Evolutionary conservation across 2,888 invertebrate species (phyloP).

Genomic region (Netelia virgata): DNA sequence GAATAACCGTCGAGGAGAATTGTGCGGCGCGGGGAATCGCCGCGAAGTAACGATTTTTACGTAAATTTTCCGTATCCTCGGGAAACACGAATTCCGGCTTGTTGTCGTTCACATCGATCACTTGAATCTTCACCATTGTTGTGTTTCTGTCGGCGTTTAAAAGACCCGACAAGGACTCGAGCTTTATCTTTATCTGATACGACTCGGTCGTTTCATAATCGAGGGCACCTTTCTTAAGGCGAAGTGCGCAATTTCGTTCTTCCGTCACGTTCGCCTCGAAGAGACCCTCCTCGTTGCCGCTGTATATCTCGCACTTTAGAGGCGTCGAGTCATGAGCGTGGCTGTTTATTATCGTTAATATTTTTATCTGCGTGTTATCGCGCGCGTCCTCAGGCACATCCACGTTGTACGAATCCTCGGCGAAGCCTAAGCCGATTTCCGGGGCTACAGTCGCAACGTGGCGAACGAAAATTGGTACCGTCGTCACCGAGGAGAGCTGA

Average conservation of each 20-base stretch:
- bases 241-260: slow-evolving; percentile 93
- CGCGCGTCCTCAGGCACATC: slow-evolving; percentile 92
- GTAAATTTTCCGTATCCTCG: slow-evolving; percentile 85
- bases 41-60: slow-evolving; percentile 91
- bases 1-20: slow-evolving; percentile 91
- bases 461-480: slow-evolving; percentile 93
- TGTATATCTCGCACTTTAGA: slow-evolving; percentile 92
- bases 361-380: slow-evolving; percentile 89
- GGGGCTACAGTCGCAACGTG: slow-evolving; percentile 91
- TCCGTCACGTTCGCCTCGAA: slow-evolving; percentile 91
- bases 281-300: slow-evolving; percentile 91
- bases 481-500: slow-evolving; percentile 92
- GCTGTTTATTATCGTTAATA: slow-evolving; percentile 91
- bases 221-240: slow-evolving; percentile 89
- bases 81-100: slow-evolving; percentile 93
- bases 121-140: slow-evolving; percentile 91
- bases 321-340: slow-evolving; percentile 89
- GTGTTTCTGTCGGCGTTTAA: slow-evolving; percentile 92
- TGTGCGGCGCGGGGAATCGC: slow-evolving; percentile 91
- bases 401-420: slow-evolving; percentile 93
- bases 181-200: slow-evolving; percentile 91
- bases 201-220: slow-evolving; percentile 92
- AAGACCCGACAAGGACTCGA: slow-evolving; percentile 92
- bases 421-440: slow-evolving; percentile 93
- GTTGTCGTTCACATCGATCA: slow-evolving; percentile 96